Evolutionary conservation across 2,113 vertebrate genomes (phyloP).

Genomic region (Prolemur simus): DNA sequence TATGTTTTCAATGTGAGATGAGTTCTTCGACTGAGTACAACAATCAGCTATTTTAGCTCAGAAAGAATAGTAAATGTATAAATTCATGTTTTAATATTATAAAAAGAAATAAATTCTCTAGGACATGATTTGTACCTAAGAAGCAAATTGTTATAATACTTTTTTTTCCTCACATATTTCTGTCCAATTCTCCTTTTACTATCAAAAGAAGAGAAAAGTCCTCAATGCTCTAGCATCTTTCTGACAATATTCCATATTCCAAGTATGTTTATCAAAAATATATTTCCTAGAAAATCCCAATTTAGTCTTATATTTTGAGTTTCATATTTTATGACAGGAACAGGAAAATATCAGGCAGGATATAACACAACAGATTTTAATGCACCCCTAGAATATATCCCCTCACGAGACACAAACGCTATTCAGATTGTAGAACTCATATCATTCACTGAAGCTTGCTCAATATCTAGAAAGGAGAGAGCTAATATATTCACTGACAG

Average conservation of each 20-base stretch:
- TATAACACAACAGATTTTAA: not conserved
- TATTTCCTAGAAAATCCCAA: not conserved
- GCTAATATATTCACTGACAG: not conserved
- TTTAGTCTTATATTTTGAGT: not conserved
- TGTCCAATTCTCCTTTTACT: not conserved
- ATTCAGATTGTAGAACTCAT: not conserved
- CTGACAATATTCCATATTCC: not conserved
- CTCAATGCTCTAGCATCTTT: not conserved
- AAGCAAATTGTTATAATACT: not conserved
- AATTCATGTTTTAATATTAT: not conserved
- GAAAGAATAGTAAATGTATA: not conserved
- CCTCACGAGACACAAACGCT: not conserved
- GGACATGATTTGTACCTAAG: not conserved
- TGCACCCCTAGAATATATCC: not conserved
- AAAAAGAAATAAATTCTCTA: not conserved
- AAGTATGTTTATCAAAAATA: not conserved
- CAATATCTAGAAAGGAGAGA: not conserved
- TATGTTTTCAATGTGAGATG: not conserved
- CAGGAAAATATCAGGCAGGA: not conserved
- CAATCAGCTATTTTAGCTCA: not conserved
- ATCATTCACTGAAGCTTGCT: not conserved
- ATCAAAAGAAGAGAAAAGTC: not conserved
- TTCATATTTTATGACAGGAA: not conserved
- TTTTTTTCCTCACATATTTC: not conserved
- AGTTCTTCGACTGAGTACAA: not conserved